Evolutionary conservation across 1,140 invertebrate genomes (phyloP).

Genomic region (Drosophila yakuba): DNA sequence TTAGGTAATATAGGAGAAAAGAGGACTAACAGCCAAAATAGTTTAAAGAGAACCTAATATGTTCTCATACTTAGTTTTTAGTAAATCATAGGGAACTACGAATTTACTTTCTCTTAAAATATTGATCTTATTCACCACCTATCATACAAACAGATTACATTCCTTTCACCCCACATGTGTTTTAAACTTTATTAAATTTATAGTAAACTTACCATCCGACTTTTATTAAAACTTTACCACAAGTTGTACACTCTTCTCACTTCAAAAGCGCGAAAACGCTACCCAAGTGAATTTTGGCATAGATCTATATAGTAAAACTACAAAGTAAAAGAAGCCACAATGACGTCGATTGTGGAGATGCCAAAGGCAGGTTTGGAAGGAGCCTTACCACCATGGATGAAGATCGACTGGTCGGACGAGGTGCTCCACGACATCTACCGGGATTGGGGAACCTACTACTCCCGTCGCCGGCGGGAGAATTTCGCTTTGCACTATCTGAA

Average conservation of each 20-base stretch:
- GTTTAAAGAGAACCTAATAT: no score
- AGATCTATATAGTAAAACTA: not conserved
- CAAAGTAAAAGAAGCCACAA: slow-evolving; percentile 5
- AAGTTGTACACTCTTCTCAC: slow-evolving; percentile 5
- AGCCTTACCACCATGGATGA: slow-evolving; percentile 48
- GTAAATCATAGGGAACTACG: not conserved
- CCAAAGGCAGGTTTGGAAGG: slow-evolving; percentile 17
- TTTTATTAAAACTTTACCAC: slow-evolving; percentile 6
- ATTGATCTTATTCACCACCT: no score
- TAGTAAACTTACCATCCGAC: slow-evolving; percentile 8
- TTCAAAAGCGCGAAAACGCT: not conserved
- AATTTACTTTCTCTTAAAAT: not conserved
- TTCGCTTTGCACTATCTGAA: slow-evolving; percentile 69
- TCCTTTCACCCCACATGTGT: slow-evolving; percentile 1
- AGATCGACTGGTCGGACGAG: slow-evolving; percentile 64
- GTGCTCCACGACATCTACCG: slow-evolving; percentile 64
- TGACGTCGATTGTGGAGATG: slow-evolving; percentile 62
- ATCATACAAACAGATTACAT: no score
- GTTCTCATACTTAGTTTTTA: no score
- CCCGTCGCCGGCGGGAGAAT: slow-evolving; percentile 59
- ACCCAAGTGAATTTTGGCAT: not conserved
- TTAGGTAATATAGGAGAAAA: no score
- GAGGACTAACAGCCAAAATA: not conserved
- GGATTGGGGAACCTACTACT: slow-evolving; percentile 77
- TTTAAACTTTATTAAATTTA: slow-evolving; percentile 32